Evolutionary conservation across 2,113 vertebrate genomes (phyloP).

Genomic region (Chrysochloris asiatica): DNA sequence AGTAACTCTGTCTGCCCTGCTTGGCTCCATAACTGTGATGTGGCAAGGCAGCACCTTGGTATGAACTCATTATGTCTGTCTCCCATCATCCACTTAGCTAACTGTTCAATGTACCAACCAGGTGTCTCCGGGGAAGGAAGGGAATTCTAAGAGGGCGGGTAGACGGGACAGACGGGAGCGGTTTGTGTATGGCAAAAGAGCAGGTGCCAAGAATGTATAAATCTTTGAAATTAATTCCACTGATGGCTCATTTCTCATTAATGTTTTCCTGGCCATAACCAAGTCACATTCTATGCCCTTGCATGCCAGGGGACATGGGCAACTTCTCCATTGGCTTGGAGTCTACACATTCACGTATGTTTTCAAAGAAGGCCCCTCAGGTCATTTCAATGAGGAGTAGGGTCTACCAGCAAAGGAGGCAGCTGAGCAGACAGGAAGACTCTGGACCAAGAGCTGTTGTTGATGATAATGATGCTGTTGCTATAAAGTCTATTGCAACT

Average conservation of each 20-base stretch:
- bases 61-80: constrained; percentile 51
- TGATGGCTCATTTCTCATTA: constrained; percentile 62
- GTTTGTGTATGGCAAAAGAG: constrained; percentile 15
- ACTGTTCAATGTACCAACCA: constrained; percentile 17
- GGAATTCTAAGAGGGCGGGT: constrained; percentile 29
- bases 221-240: constrained; percentile 65
- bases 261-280: constrained; percentile 30
- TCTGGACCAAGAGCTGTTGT: neutral
- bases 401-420: accelerated
- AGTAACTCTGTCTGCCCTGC: neutral
- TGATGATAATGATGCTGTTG: too few relatives aligned
- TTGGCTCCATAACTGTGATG: neutral
- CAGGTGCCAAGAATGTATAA: constrained; percentile 42
- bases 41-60: neutral
- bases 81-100: constrained; percentile 1
- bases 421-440: neutral
- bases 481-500: too few relatives aligned
- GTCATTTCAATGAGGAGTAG: neutral
- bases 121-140: constrained; percentile 44
- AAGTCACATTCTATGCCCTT: neutral
- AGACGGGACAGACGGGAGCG: neutral
- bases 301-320: neutral
- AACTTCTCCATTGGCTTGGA: neutral
- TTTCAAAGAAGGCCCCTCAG: neutral
- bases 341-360: too few relatives aligned